A percentile compares a stretch with the other conserved stretches of the same genome.
phyloP scores from a whole-genome alignment of 2,113 vertebrate species.

The Salvelinus sp. region DNA sequence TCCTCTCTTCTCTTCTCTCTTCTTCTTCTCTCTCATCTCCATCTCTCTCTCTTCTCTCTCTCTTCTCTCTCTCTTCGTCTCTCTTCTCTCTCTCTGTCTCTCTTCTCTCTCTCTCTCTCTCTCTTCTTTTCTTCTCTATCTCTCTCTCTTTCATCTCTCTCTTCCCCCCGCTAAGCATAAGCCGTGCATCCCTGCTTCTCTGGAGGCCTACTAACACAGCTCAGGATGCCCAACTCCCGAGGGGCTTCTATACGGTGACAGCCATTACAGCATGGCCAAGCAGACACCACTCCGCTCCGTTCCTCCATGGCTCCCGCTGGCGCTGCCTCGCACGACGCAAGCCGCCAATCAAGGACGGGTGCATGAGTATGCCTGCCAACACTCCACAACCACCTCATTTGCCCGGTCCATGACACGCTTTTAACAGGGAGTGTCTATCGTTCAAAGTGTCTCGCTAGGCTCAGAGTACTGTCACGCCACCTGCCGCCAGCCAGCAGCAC shows the following conservation, averaged over 20 bases:
- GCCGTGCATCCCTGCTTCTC: slow-evolving; percentile 94
- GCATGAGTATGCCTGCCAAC: slow-evolving; percentile 74
- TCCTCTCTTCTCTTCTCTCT: rapidly evolving
- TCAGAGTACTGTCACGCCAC: too few relatives aligned
- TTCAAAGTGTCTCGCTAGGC: too few relatives aligned
- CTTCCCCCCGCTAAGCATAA: slow-evolving; percentile 89
- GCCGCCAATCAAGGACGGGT: slow-evolving; percentile 83
- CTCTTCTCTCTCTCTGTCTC: too few relatives aligned
- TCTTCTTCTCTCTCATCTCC: too few relatives aligned
- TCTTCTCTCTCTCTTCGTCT: too few relatives aligned
- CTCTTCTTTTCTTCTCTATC: too few relatives aligned
- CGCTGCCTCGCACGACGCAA: slow-evolving; percentile 83
- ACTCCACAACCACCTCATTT: not conserved
- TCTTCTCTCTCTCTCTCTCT: too few relatives aligned
- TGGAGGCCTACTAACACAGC: slow-evolving; percentile 96
- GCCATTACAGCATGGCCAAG: slow-evolving; percentile 99
- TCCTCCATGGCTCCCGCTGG: slow-evolving; percentile 88
- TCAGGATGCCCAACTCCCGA: slow-evolving; percentile 92
- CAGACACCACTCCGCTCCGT: slow-evolving; percentile 94
- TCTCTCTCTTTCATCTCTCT: too few relatives aligned
- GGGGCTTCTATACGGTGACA: slow-evolving; percentile 98
- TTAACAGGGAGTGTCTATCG: too few relatives aligned
- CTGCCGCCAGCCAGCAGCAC: too few relatives aligned
- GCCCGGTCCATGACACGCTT: too few relatives aligned
- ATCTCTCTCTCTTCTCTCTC: too few relatives aligned